A percentile compares a stretch with the other conserved stretches of the same genome.
Evolutionary conservation across 2,113 vertebrate genomes (phyloP).

Genomic region (Hiodon tergisus): DNA sequence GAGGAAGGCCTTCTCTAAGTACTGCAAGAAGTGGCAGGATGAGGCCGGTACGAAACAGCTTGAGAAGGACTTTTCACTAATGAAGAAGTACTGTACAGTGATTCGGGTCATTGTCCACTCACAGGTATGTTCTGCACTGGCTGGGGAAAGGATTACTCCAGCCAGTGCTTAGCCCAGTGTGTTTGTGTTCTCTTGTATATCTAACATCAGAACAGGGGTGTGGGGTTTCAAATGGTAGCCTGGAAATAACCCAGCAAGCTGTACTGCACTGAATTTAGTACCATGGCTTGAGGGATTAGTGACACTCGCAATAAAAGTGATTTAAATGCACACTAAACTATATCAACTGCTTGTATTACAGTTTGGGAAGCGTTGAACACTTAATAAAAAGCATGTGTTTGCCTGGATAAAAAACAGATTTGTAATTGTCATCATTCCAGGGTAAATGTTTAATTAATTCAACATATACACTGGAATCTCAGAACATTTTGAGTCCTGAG

Average conservation of each 20-base stretch:
- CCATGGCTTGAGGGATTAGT: conserved; percentile 17
- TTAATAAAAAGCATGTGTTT: no score
- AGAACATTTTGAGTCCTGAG: no score
- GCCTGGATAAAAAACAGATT: no score
- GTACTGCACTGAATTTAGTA: conserved; percentile 28
- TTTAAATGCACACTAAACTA: background rate
- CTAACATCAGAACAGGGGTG: conserved; percentile 27
- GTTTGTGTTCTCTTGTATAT: background rate
- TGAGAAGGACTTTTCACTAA: conserved; percentile 89
- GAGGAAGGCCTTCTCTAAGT: conserved; percentile 99
- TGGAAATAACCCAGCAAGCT: conserved; percentile 69
- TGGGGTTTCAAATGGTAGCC: conserved; percentile 65
- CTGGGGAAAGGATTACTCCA: background rate
- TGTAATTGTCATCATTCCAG: no score
- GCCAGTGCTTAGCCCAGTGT: background rate
- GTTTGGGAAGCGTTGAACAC: no score
- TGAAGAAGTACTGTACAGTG: conserved; percentile 98
- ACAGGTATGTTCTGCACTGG: conserved; percentile 66
- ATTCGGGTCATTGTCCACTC: conserved; percentile 89
- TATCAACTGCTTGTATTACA: background rate
- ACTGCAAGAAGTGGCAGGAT: conserved; percentile 98
- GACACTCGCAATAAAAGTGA: conserved; percentile 23
- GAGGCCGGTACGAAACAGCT: conserved; percentile 95
- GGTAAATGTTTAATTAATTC: no score
- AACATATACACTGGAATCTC: no score